A percentile compares a stretch with the other conserved stretches of the same genome.
phyloP scores from a whole-genome alignment of 2,113 vertebrate species.

The Psilopsiagon aurifrons region DNA sequence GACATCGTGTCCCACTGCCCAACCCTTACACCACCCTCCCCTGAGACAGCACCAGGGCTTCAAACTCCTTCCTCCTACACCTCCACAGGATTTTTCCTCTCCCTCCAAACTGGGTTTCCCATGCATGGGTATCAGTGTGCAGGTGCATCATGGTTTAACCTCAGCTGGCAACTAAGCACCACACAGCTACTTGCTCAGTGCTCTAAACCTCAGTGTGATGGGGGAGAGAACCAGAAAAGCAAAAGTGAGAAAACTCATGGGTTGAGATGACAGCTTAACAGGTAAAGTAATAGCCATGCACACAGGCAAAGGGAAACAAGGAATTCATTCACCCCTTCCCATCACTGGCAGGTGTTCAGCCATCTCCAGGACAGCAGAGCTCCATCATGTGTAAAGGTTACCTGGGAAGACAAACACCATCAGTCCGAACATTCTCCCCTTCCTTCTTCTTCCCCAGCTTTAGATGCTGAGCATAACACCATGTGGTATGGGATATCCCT shows the following conservation, averaged over 20 bases:
- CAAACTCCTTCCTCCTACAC: not conserved
- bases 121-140: rapidly evolving
- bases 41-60: not conserved
- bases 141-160: not conserved
- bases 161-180: not conserved
- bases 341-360: not conserved
- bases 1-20: rapidly evolving
- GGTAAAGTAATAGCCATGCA: not conserved
- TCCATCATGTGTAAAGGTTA: not conserved
- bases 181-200: not conserved
- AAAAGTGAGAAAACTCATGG: not conserved
- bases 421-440: not conserved
- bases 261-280: not conserved
- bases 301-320: not conserved
- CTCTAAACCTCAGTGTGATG: not conserved
- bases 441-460: not conserved
- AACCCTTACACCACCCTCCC: not conserved
- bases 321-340: not conserved
- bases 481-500: not conserved
- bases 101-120: not conserved
- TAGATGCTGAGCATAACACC: not conserved
- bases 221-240: not conserved
- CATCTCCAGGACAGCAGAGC: not conserved
- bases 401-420: not conserved
- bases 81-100: not conserved